Conservation (phyloP, 2,888 invertebrate genomes). For the Cheilosia soror region DNA sequence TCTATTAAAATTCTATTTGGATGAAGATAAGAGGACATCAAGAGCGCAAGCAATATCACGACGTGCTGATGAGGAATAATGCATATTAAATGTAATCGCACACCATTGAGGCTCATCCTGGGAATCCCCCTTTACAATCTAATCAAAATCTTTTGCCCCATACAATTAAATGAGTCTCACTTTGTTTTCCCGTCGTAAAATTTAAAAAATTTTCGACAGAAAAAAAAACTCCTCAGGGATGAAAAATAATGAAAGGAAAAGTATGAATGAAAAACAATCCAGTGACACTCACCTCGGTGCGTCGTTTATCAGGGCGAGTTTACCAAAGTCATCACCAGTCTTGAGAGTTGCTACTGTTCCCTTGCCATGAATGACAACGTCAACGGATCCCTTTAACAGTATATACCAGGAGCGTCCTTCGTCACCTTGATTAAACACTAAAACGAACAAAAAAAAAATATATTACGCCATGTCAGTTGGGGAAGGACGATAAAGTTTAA, state of each 20-base stretch:
- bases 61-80: slow-evolving; percentile 35
- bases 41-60: slow-evolving; percentile 10
- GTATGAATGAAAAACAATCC: slow-evolving; percentile 13
- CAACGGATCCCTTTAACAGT: slow-evolving; percentile 91
- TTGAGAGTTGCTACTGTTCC: slow-evolving; percentile 92
- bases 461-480: neutral
- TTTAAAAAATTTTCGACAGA: neutral
- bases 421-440: slow-evolving; percentile 93
- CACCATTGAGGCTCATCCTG: slow-evolving; percentile 35
- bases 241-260: neutral
- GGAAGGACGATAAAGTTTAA: slow-evolving; percentile 54
- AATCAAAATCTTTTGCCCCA: slow-evolving; percentile 33
- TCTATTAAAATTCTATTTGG: slow-evolving; percentile 35
- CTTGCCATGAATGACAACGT: slow-evolving; percentile 93
- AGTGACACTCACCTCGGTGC: slow-evolving; percentile 88
- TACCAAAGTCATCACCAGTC: slow-evolving; percentile 95
- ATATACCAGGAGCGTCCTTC: slow-evolving; percentile 94
- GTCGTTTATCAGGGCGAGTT: slow-evolving; percentile 93
- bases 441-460: slow-evolving; percentile 15
- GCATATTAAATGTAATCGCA: slow-evolving; percentile 42
- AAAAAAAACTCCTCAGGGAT: slow-evolving; percentile 6
- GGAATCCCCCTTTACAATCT: slow-evolving; percentile 29
- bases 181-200: neutral
- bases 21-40: slow-evolving; percentile 16
- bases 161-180: slow-evolving; percentile 29